Conservation (phyloP, 2,113 vertebrate genomes). For the Mungos mungo region DNA sequence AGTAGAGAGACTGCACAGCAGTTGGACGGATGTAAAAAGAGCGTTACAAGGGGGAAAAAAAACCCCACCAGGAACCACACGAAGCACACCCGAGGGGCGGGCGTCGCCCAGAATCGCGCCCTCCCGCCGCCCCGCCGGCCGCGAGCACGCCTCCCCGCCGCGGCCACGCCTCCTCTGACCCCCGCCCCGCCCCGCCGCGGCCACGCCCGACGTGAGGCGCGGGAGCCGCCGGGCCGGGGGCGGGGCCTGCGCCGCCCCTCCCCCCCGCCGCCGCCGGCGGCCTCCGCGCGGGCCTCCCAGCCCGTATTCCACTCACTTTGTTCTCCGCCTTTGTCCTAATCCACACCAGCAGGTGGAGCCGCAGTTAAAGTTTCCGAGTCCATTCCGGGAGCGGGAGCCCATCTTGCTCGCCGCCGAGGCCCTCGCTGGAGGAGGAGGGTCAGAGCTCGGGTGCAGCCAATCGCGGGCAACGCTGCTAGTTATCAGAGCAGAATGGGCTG, state of each 20-base stretch:
- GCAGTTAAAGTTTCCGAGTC: constrained; percentile 67
- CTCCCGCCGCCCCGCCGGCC: not conserved
- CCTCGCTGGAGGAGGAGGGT: constrained; percentile 83
- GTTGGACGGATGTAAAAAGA: not conserved
- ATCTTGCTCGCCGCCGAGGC: constrained; percentile 77
- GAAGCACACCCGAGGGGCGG: not conserved
- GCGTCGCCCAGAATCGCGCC: not conserved
- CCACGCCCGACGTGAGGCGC: constrained; percentile 50
- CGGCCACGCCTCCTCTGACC: not conserved
- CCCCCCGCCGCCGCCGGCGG: constrained; percentile 15
- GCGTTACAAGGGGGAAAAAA: not conserved
- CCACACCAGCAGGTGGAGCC: constrained; percentile 84
- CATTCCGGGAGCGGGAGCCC: constrained; percentile 73
- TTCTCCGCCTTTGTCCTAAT: constrained; percentile 73
- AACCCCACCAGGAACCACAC: not conserved
- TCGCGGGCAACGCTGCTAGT: constrained; percentile 83
- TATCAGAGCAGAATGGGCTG: constrained; percentile 88
- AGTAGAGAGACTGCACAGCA: not conserved
- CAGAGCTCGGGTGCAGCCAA: constrained; percentile 84
- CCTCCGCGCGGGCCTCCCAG: constrained; percentile 72
- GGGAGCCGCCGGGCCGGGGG: constrained; percentile 56
- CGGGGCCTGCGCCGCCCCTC: constrained; percentile 46
- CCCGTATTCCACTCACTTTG: constrained; percentile 73
- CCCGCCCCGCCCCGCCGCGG: not conserved
- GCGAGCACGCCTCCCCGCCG: not conserved